A percentile compares a stretch with the other conserved stretches of the same genome.
These are phyloP conservation scores for Parazoanthus swiftii DNA, from an alignment of 92 coral and sea anemone species.

Conservation along the genomic window DNA sequence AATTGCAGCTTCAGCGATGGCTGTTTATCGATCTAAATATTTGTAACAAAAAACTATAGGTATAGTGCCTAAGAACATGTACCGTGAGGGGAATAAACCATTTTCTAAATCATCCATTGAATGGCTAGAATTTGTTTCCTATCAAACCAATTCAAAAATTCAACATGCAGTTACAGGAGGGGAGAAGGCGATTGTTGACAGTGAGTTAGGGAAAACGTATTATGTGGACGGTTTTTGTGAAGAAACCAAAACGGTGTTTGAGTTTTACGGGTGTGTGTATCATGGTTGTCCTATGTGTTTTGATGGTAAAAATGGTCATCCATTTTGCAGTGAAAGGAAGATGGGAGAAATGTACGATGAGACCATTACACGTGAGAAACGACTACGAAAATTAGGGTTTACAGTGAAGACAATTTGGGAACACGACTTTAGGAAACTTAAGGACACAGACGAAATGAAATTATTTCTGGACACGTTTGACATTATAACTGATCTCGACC, in stretches of 20 bases:
- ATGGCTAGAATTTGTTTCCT: slow-evolving; percentile 50
- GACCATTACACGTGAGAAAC: too few species aligned
- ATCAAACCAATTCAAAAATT: slow-evolving; percentile 26
- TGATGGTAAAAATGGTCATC: slow-evolving; percentile 13
- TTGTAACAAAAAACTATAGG: slow-evolving; percentile 38
- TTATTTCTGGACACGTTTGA: slow-evolving; percentile 38
- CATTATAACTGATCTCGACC: slow-evolving; percentile 31
- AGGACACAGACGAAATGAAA: slow-evolving; percentile 32
- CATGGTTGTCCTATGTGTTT: slow-evolving; percentile 44
- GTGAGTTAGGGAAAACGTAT: slow-evolving; percentile 23
- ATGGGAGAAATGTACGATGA: too few species aligned
- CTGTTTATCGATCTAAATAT: slow-evolving; percentile 43
- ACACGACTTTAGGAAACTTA: slow-evolving; percentile 45
- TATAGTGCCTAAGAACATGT: slow-evolving; percentile 47
- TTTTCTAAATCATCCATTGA: slow-evolving; percentile 37
- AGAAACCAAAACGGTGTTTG: slow-evolving; percentile 46
- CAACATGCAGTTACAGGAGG: slow-evolving; percentile 42
- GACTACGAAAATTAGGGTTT: background rate
- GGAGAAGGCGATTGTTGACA: slow-evolving; percentile 6
- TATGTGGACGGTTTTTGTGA: slow-evolving; percentile 52
- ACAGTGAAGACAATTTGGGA: slow-evolving; percentile 52
- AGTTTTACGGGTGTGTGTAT: slow-evolving; percentile 48
- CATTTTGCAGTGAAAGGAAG: background rate
- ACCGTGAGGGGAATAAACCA: slow-evolving; percentile 35
- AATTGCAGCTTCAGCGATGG: slow-evolving; percentile 54